Conservation (phyloP, 2,888 invertebrate species). For the Drosophila crucigera region DNA sequence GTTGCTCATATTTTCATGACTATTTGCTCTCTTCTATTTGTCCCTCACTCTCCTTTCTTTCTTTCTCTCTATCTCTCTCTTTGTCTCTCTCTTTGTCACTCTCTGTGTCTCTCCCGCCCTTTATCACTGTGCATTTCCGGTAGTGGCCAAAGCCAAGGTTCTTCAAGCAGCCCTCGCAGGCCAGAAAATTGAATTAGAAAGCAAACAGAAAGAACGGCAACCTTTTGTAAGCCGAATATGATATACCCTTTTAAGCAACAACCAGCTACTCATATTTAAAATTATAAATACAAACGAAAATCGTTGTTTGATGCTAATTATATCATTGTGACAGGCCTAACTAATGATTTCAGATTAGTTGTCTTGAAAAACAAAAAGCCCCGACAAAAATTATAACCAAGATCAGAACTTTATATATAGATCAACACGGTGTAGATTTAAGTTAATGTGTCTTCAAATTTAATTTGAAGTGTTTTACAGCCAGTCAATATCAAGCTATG, state of each 20-base stretch:
- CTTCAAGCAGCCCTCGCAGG: constrained; percentile 28
- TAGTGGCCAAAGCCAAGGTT: constrained; percentile 53
- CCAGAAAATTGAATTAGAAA: constrained; percentile 79
- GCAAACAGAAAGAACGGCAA: background rate
- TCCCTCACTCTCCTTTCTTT: background rate
- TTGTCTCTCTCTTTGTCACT: accelerated
- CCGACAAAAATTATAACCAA: background rate
- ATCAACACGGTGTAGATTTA: background rate
- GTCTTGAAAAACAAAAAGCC: background rate
- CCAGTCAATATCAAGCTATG: background rate
- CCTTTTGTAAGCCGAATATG: background rate
- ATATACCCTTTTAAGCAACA: background rate
- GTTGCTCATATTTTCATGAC: constrained; percentile 45
- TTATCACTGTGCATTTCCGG: constrained; percentile 44
- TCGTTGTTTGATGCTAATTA: background rate
- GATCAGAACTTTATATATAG: background rate
- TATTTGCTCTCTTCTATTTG: background rate
- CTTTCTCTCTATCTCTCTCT: background rate
- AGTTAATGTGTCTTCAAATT: background rate
- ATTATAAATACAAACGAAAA: background rate
- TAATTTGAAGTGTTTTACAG: background rate
- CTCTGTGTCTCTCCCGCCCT: background rate
- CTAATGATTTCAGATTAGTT: background rate
- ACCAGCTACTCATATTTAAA: background rate
- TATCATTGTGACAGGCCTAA: background rate